Conservation (phyloP, 2,113 vertebrate genomes). For the Morphnarchus princeps region DNA sequence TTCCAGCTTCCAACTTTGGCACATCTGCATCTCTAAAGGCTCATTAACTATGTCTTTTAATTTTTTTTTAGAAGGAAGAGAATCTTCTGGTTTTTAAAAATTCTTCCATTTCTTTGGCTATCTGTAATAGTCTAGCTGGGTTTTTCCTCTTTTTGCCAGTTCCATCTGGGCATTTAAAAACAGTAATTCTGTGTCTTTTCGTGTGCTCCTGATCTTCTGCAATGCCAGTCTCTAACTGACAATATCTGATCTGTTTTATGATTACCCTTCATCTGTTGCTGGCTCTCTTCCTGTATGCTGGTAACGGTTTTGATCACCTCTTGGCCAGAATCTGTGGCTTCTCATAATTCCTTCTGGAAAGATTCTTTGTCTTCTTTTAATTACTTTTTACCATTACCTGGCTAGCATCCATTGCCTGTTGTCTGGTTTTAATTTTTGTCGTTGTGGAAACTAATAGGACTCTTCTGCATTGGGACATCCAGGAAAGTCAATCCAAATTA, state of each 20-base stretch:
- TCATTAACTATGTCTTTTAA: neutral
- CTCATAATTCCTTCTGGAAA: conserved; percentile 53
- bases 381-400: conserved; percentile 52
- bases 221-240: conserved; percentile 16
- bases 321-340: conserved; percentile 31
- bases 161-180: conserved; percentile 43
- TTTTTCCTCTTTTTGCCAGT: neutral
- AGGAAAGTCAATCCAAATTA: conserved; percentile 56
- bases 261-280: conserved; percentile 52
- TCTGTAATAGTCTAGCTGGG: neutral
- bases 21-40: neutral
- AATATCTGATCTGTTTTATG: conserved; percentile 46
- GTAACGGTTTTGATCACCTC: conserved; percentile 35
- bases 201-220: neutral
- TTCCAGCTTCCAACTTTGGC: neutral
- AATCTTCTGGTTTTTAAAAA: neutral
- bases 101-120: neutral
- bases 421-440: conserved; percentile 50
- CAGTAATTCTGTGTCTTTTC: conserved; percentile 22
- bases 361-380: conserved; percentile 54
- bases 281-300: conserved; percentile 2
- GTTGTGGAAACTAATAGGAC: conserved; percentile 7
- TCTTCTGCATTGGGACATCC: conserved; percentile 20
- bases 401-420: conserved; percentile 27
- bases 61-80: neutral